Evolutionary conservation across 2,797 vertebrate genomes (phyloP), one percentile per base, ranked within the genome.

Genomic region (Paguma larvata): DNA sequence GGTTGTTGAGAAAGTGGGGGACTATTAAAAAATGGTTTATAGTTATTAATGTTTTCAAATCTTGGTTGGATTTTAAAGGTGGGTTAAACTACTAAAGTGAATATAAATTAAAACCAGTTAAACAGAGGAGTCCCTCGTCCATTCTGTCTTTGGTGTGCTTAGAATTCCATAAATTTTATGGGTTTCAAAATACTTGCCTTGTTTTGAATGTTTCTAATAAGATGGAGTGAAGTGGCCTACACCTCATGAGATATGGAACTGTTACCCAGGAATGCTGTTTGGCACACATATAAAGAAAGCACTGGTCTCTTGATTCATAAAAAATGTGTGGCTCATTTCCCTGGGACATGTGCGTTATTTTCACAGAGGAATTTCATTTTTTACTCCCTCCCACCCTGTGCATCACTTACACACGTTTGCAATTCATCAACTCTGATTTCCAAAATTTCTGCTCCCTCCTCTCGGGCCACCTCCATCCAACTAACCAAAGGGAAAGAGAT

Each of bases 151-250:
- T 98, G 97, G 93, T 97, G 95, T 97, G 96, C 91, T 51, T 97
- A 97, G 94, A 98, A 98, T 98, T 98, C 97, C 94, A 97, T 88
- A 86, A 98, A 98, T 98, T 98, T 97, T 98, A 98, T 97, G 97
- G 96, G 79, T 98, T 96, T 98, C 97, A 96, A 97, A 98, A 97
- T 96, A 82, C 95, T 98, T 97, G 96, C 98, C 97, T 97, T 95
- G 96, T 98, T 98, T 98, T 98, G 98, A 98, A 95, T 98, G 98
- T 98, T 98, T 98, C 98, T 98, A 98, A 97, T 98, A 98, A 98
- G 98, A 98, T 92, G 93, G 88, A 98, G 97, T 75, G 93, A 97
- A 98, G 96, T 98, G 98, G 98, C 98, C 98, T 98, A 98, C 98
- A 98, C 98, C 98, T 98, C 97, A 48, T 56, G 97, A 98, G 98